Conservation (phyloP, 2,113 vertebrate species). For the Clarias gariepinus region DNA sequence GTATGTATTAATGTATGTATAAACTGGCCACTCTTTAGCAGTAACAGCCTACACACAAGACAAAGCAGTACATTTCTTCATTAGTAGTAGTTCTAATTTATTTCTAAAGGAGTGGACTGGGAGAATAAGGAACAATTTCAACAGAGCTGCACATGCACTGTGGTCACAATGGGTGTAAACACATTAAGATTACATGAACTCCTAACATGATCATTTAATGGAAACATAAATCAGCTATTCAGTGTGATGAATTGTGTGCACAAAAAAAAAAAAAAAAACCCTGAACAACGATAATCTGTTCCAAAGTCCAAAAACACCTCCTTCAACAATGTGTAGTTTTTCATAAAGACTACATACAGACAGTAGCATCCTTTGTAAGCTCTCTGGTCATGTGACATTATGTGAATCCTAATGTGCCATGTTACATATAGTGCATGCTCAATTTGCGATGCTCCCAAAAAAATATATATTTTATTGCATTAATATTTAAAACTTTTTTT, state of each 20-base stretch:
- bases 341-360: background rate
- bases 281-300: background rate
- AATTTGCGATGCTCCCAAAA: too few relatives aligned
- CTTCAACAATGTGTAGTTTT: background rate
- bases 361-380: too few relatives aligned
- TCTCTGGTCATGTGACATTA: too few relatives aligned
- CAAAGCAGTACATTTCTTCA: background rate
- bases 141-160: background rate
- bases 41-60: background rate
- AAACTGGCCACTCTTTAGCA: background rate
- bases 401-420: too few relatives aligned
- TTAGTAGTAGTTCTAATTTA: background rate
- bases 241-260: background rate
- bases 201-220: background rate
- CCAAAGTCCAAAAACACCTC: background rate
- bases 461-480: too few relatives aligned
- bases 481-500: too few relatives aligned
- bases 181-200: background rate
- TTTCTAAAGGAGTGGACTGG: background rate
- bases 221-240: background rate
- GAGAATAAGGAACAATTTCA: background rate
- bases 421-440: too few relatives aligned
- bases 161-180: background rate
- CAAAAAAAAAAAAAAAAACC: background rate
- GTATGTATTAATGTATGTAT: background rate